Conservation (phyloP, 1,140 invertebrate genomes). For the Formica selysi region DNA sequence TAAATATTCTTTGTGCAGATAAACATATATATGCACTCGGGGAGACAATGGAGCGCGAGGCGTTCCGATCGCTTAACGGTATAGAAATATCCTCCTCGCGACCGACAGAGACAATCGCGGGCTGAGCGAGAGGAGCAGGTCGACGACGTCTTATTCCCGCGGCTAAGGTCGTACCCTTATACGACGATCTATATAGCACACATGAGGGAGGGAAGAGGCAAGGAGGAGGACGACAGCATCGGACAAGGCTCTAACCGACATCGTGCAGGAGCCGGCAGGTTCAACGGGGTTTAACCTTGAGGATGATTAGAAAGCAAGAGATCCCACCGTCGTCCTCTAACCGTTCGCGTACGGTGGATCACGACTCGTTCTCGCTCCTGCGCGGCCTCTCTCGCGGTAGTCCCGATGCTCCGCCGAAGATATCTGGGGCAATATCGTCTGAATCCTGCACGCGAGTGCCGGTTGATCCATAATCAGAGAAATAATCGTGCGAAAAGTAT, state of each 20-base stretch:
- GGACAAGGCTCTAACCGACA: constrained; percentile 60
- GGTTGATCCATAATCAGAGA: constrained; percentile 37
- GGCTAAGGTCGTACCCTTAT: constrained; percentile 76
- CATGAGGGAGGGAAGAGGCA: neutral
- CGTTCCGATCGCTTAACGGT: constrained; percentile 78
- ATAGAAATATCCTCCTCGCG: constrained; percentile 70
- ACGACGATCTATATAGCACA: constrained; percentile 68
- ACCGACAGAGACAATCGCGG: constrained; percentile 74
- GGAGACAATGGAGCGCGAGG: constrained; percentile 76
- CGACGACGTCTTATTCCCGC: constrained; percentile 78
- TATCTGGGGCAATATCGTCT: constrained; percentile 64
- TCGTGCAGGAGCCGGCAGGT: constrained; percentile 76
- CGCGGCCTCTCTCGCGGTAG: constrained; percentile 70
- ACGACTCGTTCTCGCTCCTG: constrained; percentile 82
- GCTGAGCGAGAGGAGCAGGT: constrained; percentile 60
- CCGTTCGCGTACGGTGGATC: constrained; percentile 76
- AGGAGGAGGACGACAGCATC: constrained; percentile 45
- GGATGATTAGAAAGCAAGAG: constrained; percentile 84
- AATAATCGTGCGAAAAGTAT: constrained; percentile 53
- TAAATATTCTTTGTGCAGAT: constrained; percentile 55
- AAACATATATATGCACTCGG: constrained; percentile 47
- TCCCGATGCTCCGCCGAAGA: constrained; percentile 64
- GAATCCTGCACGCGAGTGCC: constrained; percentile 32
- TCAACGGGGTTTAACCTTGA: constrained; percentile 82
- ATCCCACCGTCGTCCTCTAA: constrained; percentile 72